Evolutionary conservation across 2,888 invertebrate genomes (phyloP).

Genomic region (Vandiemenella viatica): DNA sequence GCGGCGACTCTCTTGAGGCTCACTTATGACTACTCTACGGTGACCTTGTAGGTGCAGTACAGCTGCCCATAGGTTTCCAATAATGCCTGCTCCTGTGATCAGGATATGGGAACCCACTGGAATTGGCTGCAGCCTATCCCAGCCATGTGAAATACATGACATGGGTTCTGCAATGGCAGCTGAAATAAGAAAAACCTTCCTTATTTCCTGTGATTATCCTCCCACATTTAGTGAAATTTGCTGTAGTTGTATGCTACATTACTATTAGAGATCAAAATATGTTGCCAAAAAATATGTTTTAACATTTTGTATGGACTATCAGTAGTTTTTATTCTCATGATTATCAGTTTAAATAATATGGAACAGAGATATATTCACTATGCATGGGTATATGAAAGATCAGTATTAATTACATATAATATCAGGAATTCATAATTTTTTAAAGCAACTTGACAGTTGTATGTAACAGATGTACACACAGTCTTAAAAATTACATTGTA

Average conservation of each 20-base stretch:
- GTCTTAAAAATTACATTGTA: no score
- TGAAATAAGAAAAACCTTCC: slow-evolving; percentile 20
- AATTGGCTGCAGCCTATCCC: slow-evolving; percentile 44
- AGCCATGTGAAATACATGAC: slow-evolving; percentile 54
- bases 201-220: no score
- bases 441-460: no score
- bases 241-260: background rate
- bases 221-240: no score
- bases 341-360: background rate
- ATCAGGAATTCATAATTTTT: no score
- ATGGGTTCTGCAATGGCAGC: slow-evolving; percentile 52
- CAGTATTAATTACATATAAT: background rate
- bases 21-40: slow-evolving; percentile 49
- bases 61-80: slow-evolving; percentile 52
- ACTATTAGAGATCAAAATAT: background rate
- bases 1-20: slow-evolving; percentile 37
- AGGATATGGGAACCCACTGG: slow-evolving; percentile 44
- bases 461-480: no score
- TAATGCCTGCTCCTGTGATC: slow-evolving; percentile 54
- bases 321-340: background rate
- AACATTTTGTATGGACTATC: no score
- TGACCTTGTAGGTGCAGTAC: slow-evolving; percentile 52
- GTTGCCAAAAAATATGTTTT: no score
- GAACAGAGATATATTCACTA: no score
- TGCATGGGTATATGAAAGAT: background rate